Conservation (phyloP, 2,797 vertebrate genomes). For the Notamacropus eugenii region DNA sequence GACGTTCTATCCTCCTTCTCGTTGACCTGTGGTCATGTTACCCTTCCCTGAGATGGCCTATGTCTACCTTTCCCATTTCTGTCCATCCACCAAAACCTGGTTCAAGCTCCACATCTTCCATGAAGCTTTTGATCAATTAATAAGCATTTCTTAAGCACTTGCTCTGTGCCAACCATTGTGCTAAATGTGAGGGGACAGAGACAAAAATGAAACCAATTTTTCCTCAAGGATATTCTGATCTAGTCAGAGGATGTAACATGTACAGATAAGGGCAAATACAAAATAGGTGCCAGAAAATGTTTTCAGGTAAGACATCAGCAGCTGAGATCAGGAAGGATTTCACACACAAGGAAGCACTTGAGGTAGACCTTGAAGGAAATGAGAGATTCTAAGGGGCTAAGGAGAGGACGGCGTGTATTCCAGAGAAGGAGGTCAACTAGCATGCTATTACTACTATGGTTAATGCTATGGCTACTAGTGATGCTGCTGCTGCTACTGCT, state of each 20-base stretch:
- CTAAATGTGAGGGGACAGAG: not conserved
- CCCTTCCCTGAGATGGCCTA: not conserved
- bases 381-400: not conserved
- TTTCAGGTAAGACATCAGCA: not conserved
- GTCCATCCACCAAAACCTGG: not conserved
- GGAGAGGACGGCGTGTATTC: not conserved
- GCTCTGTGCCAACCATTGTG: not conserved
- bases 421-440: not conserved
- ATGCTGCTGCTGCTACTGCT: not conserved
- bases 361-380: not conserved
- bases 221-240: not conserved
- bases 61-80: not conserved
- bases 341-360: not conserved
- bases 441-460: not conserved
- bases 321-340: not conserved
- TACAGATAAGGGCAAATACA: not conserved
- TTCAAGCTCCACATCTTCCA: not conserved
- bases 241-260: not conserved
- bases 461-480: not conserved
- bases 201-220: not conserved
- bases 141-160: not conserved
- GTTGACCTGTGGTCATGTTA: conserved; percentile 1
- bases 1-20: not conserved
- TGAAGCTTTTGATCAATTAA: not conserved
- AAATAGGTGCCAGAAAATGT: not conserved